A percentile compares a stretch with the other conserved stretches of the same genome.
phyloP scores from a whole-genome alignment of 2,888 invertebrate genomes.

The Lysandra coridon region DNA sequence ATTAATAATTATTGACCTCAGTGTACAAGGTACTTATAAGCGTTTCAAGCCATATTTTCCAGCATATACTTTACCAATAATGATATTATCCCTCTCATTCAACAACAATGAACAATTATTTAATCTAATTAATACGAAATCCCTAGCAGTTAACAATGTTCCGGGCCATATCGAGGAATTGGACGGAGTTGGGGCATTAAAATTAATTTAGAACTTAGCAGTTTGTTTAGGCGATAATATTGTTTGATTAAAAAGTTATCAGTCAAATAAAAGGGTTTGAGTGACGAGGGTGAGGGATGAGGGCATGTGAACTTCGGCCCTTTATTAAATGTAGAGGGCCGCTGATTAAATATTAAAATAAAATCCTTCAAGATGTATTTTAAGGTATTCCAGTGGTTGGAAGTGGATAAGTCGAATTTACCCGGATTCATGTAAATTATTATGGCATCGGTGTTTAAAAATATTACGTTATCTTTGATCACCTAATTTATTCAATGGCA shows the following conservation, averaged over 20 bases:
- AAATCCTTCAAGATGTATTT: background rate
- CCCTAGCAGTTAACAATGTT: conserved; percentile 18
- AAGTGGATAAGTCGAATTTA: background rate
- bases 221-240: conserved; percentile 24
- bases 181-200: background rate
- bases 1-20: too few species aligned
- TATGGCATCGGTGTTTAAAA: background rate
- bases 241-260: conserved; percentile 31
- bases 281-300: conserved; percentile 19
- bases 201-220: conserved; percentile 23
- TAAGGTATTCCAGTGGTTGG: background rate
- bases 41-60: too few species aligned
- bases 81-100: background rate
- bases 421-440: background rate
- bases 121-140: background rate
- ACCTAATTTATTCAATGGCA: too few species aligned
- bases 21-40: too few species aligned
- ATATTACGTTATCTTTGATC: background rate
- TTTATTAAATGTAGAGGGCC: conserved; percentile 3
- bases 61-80: background rate
- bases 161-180: background rate
- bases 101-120: background rate
- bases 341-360: conserved; percentile 4
- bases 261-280: conserved; percentile 25
- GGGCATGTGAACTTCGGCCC: background rate